Evolutionary conservation across 2,888 invertebrate genomes (phyloP).

Genomic region (Bimastos eiseni): DNA sequence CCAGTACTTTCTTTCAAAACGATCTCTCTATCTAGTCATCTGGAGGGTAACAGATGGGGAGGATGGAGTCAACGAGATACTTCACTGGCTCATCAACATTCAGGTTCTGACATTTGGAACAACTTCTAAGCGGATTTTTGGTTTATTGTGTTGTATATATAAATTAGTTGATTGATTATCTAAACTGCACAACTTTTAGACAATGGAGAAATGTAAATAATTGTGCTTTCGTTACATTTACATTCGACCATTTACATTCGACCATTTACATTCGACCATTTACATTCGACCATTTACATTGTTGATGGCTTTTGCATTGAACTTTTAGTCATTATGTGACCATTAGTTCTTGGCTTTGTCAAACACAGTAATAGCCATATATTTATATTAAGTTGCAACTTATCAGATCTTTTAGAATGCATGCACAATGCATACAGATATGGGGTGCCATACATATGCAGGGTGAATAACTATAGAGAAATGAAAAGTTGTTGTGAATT

Average conservation of each 20-base stretch:
- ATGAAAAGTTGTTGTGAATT: neutral
- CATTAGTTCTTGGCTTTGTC: neutral
- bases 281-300: no score
- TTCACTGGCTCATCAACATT: conserved; percentile 92
- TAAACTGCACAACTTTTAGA: neutral
- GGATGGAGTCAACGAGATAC: conserved; percentile 84
- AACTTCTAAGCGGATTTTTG: neutral
- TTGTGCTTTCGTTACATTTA: neutral
- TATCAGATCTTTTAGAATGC: neutral
- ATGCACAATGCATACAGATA: neutral
- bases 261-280: no score
- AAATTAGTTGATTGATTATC: neutral
- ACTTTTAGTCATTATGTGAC: neutral
- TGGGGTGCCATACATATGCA: neutral
- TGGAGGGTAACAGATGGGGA: conserved; percentile 91
- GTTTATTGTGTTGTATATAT: neutral
- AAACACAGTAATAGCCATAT: neutral
- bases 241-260: neutral
- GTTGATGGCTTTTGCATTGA: no score
- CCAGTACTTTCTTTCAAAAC: conserved; percentile 93
- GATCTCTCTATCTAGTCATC: conserved; percentile 90
- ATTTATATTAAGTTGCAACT: no score
- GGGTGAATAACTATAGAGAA: neutral
- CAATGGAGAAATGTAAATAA: neutral
- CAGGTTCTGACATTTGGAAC: conserved; percentile 66